Conservation (phyloP, 2,888 invertebrate genomes). For the Poecilobothrus nobilitatus region DNA sequence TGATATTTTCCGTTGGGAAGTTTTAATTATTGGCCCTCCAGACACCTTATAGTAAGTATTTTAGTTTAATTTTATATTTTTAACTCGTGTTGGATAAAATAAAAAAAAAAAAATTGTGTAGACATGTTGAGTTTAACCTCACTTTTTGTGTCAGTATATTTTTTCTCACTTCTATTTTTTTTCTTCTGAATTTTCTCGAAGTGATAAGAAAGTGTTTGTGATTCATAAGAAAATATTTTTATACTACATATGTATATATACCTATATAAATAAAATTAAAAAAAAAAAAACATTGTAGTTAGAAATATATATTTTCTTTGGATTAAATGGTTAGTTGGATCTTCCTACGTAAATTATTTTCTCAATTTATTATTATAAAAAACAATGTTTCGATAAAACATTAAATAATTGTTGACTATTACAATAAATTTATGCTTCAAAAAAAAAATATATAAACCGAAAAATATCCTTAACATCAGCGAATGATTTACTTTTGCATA, state of each 20-base stretch:
- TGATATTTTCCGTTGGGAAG: conserved; percentile 99
- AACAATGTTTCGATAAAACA: too few relatives aligned
- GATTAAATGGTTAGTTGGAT: too few relatives aligned
- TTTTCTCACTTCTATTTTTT: not conserved
- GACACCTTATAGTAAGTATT: conserved; percentile 95
- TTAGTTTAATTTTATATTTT: not conserved
- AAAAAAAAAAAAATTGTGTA: not conserved
- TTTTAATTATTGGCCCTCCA: conserved; percentile 98
- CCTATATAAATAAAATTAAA: not conserved
- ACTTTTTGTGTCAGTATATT: not conserved
- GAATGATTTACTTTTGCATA: too few relatives aligned
- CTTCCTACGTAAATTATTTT: too few relatives aligned
- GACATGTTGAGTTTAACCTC: not conserved
- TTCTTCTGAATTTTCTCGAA: not conserved
- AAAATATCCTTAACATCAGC: too few relatives aligned
- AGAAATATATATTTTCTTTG: too few relatives aligned
- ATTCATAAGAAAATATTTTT: not conserved
- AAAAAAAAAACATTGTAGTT: not conserved
- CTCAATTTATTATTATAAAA: too few relatives aligned
- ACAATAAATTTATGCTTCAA: too few relatives aligned
- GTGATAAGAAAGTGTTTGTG: conserved; percentile 1
- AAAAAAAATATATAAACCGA: too few relatives aligned
- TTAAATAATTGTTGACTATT: too few relatives aligned
- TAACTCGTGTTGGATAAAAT: not conserved
- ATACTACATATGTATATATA: not conserved